These are phyloP conservation scores for Psilanteris sp. DNA, from an alignment of 1,140 invertebrate species.

Conservation along the genomic window DNA sequence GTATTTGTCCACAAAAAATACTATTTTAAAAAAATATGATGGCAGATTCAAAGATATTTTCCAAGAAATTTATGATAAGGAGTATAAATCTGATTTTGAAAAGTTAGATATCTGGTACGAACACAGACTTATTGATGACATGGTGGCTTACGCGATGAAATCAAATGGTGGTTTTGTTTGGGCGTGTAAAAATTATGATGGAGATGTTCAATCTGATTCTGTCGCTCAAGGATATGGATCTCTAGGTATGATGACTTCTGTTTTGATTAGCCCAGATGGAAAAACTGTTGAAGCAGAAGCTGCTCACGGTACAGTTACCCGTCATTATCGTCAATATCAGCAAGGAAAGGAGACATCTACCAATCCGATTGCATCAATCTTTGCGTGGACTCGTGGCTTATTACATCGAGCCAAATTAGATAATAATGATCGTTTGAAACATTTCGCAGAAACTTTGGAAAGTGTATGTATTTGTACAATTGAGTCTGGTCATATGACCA, in stretches of 20 bases:
- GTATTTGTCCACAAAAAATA: constrained; percentile 99
- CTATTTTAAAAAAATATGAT: constrained; percentile 99
- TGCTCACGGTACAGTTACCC: constrained; percentile 97
- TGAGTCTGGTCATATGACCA: constrained; percentile 97
- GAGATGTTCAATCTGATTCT: constrained; percentile 98
- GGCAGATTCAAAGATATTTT: constrained; percentile 99
- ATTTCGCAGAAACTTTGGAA: constrained; percentile 92
- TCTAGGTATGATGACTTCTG: constrained; percentile 97
- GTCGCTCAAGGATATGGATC: constrained; percentile 97
- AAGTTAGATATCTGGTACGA: constrained; percentile 96
- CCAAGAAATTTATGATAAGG: constrained; percentile 95
- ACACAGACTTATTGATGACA: constrained; percentile 98
- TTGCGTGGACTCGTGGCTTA: constrained; percentile 97
- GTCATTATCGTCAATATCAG: constrained; percentile 96
- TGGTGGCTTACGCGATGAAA: constrained; percentile 99
- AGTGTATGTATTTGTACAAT: constrained; percentile 96
- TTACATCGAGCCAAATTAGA: constrained; percentile 96
- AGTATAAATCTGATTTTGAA: constrained; percentile 94
- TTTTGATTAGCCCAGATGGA: constrained; percentile 96
- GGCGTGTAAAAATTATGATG: constrained; percentile 99
- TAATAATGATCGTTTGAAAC: constrained; percentile 86
- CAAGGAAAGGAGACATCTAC: constrained; percentile 98
- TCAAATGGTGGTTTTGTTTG: constrained; percentile 99
- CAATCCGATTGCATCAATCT: constrained; percentile 99
- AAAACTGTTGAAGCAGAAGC: constrained; percentile 98